phyloP scores from a whole-genome alignment of 2,888 invertebrate genomes.

The Scotopteryx bipunctaria region DNA sequence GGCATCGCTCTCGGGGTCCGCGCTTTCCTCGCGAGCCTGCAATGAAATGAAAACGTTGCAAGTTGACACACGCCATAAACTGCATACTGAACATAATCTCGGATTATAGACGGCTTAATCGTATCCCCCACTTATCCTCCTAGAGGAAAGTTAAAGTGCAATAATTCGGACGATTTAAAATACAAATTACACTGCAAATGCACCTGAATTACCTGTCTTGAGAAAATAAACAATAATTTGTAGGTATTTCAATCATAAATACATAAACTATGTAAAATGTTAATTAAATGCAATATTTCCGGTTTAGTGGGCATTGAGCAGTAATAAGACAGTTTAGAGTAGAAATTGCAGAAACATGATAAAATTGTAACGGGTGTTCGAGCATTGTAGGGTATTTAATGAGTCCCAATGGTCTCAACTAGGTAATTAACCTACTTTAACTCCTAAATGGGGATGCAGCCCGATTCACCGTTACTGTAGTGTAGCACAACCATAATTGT shows the following conservation, averaged over 20 bases:
- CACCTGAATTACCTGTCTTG: too few relatives aligned
- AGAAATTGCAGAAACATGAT: slow-evolving; percentile 22
- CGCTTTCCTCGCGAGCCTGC: slow-evolving; percentile 51
- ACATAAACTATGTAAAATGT: too few relatives aligned
- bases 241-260: too few relatives aligned
- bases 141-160: slow-evolving; percentile 3
- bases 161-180: slow-evolving; percentile 7
- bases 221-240: too few relatives aligned
- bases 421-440: slow-evolving; percentile 31
- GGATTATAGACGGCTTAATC: slow-evolving; percentile 27
- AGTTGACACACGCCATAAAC: slow-evolving; percentile 21
- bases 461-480: slow-evolving; percentile 27
- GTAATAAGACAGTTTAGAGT: slow-evolving; percentile 9
- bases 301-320: background rate
- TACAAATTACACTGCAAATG: background rate
- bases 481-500: slow-evolving; percentile 26
- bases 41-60: slow-evolving; percentile 40
- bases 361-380: slow-evolving; percentile 27
- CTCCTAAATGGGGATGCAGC: slow-evolving; percentile 28
- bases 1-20: slow-evolving; percentile 53
- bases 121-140: slow-evolving; percentile 10
- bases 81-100: slow-evolving; percentile 21
- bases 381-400: slow-evolving; percentile 26
- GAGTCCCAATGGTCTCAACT: slow-evolving; percentile 19
- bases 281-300: background rate